Base-by-base conservation (phyloP, 2,113 vertebrate genomes). In the Ia io region DNA sequence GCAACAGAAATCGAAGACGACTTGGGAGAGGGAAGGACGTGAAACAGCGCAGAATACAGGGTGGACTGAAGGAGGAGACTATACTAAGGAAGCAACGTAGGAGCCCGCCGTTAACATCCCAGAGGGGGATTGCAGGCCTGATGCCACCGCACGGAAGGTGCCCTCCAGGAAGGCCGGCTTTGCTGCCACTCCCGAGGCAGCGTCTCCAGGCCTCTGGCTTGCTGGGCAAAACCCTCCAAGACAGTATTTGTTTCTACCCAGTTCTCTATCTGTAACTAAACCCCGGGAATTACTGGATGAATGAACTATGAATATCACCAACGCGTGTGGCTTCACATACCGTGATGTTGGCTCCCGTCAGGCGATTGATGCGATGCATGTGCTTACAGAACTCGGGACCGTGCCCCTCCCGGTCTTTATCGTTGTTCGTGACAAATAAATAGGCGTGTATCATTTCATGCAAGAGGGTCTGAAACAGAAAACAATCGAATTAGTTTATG, bases 381-480 rank as follows among this genome's bases (percentile, higher is more conserved):
- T 99, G 99, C 93, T 99, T 99, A 98, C 99, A 98, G 97, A 99
- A 99, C 98, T 99, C 99, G 0, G 99, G 99, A 0, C 99, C 99
- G 0, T 99, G 99, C 6, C 99, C 99, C 28, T 99, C 99, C 23
- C 98, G 98, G 93, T 99, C 99, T 93, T 98, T 98, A 97, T 99
- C 98, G 86, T 99, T 99, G 95, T 99, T 98, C 10, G 99, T 99
- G 89, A 99, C 99, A 95, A 99, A 99, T 49, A 99, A 98, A 87
- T 99, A 98, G 0, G 99, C 99, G 16, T 99, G 99, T 93, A 99
- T 99, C 99, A 99, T 99, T 97, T 99, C 99, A 44, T 99, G 99
- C 92, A 99, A 97, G 59, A 99, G 99, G 0, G 99, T 99, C 99
- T 99, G 97, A 96, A 98, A 98, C 0, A 1, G 61, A 96, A 79